Evolutionary conservation across 1,140 invertebrate species (phyloP).

Genomic region (Drosophila trapezifrons): DNA sequence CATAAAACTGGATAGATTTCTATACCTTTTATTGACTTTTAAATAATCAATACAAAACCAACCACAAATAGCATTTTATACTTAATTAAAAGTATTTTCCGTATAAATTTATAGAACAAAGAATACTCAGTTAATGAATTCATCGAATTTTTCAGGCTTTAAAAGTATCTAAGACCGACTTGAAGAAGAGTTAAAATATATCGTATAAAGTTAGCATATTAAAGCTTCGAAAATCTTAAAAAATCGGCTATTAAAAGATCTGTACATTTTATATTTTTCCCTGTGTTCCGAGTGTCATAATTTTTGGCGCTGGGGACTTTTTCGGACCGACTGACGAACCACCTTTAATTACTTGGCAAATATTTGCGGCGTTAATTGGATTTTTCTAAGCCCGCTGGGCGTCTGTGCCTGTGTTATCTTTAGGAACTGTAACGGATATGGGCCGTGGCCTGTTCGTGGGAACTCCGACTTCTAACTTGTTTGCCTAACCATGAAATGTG

Average conservation of each 20-base stretch:
- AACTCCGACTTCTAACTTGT: slow-evolving; percentile 44
- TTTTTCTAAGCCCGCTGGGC: slow-evolving; percentile 38
- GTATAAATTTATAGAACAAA: background rate
- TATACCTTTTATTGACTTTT: too few species aligned
- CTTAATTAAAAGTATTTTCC: background rate
- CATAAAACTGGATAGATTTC: too few species aligned
- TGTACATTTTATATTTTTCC: background rate
- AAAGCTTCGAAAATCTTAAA: background rate
- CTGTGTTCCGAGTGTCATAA: slow-evolving; percentile 8
- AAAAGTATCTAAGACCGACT: too few species aligned
- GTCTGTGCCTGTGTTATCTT: slow-evolving; percentile 12
- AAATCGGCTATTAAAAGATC: background rate
- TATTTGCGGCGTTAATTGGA: slow-evolving; percentile 79
- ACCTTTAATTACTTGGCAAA: slow-evolving; percentile 77
- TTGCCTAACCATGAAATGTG: slow-evolving; percentile 57
- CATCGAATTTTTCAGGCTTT: too few species aligned
- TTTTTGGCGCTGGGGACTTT: slow-evolving; percentile 16
- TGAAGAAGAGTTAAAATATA: background rate
- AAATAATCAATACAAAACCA: too few species aligned
- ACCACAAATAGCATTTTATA: too few species aligned
- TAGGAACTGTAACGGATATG: slow-evolving; percentile 58
- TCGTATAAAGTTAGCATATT: background rate
- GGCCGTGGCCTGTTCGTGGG: slow-evolving; percentile 35
- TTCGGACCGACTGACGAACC: slow-evolving; percentile 42
- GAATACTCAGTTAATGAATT: background rate